A percentile compares a stretch with the other conserved stretches of the same genome.
phyloP scores from a whole-genome alignment of 1,140 invertebrate genomes.

The Atopsyche davidsoni region DNA sequence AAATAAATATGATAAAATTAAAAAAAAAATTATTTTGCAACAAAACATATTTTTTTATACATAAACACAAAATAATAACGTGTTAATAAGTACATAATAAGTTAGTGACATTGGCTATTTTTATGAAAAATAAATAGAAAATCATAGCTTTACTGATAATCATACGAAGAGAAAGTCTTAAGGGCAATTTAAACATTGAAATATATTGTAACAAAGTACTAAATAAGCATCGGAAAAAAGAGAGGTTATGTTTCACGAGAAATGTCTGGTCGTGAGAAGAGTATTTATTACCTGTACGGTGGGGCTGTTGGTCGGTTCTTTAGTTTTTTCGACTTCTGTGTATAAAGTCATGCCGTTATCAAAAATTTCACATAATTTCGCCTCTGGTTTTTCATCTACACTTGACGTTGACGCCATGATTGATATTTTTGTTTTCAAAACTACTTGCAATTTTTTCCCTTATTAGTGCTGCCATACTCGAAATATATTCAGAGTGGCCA shows the following conservation, averaged over 20 bases:
- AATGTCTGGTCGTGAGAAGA: too few relatives aligned
- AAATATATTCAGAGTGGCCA: too few relatives aligned
- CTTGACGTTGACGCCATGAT: constrained; percentile 21
- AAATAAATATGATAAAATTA: constrained; percentile 2
- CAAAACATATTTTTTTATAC: not conserved
- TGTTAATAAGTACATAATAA: too few relatives aligned
- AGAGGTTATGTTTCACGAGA: constrained; percentile 18
- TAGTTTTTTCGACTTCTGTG: constrained; percentile 38
- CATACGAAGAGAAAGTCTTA: too few relatives aligned
- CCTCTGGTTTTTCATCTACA: constrained; percentile 31
- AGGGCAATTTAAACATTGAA: too few relatives aligned
- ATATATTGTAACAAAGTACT: too few relatives aligned
- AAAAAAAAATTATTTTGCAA: not conserved
- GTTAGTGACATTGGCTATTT: too few relatives aligned
- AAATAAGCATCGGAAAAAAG: not conserved
- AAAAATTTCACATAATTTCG: constrained; percentile 38
- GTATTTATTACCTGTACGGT: constrained; percentile 35
- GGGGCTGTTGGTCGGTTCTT: constrained; percentile 41
- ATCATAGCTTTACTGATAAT: too few relatives aligned
- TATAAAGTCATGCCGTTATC: constrained; percentile 41
- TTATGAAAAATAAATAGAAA: too few relatives aligned
- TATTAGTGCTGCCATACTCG: too few relatives aligned
- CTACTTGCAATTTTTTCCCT: too few relatives aligned
- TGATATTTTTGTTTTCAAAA: constrained; percentile 10
- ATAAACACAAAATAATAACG: too few relatives aligned